These are phyloP conservation scores for Rotaria magnacalcarata DNA, from an alignment of 2,888 invertebrate species.

Conservation along the genomic window DNA sequence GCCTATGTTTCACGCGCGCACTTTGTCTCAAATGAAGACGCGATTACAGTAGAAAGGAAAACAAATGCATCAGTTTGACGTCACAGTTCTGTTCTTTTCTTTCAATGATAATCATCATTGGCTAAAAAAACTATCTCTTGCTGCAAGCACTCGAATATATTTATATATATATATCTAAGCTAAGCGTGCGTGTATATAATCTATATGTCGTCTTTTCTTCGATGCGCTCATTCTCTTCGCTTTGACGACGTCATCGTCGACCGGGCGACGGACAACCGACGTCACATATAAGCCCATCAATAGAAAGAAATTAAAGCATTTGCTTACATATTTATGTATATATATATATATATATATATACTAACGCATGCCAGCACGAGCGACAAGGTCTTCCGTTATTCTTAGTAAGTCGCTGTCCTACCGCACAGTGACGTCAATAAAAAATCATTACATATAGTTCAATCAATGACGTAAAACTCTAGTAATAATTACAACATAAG, in stretches of 20 bases:
- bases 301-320: conserved; percentile 21
- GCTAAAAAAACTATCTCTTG: conserved; percentile 16
- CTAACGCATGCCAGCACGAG: background rate
- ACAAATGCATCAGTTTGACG: conserved; percentile 21
- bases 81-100: conserved; percentile 26
- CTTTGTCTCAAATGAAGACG: conserved; percentile 15
- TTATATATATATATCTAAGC: too few relatives aligned
- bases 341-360: background rate
- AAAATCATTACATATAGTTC: too few relatives aligned
- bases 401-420: too few relatives aligned
- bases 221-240: conserved; percentile 5
- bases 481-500: background rate
- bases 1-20: background rate
- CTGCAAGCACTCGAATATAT: background rate
- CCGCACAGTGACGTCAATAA: too few relatives aligned
- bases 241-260: background rate
- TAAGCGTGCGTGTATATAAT: background rate
- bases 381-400: background rate
- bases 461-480: too few relatives aligned
- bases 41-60: conserved; percentile 25
- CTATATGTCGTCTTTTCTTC: conserved; percentile 8
- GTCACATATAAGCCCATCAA: conserved; percentile 18
- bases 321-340: background rate
- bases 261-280: conserved; percentile 22
- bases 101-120: conserved; percentile 23